phyloP scores from a whole-genome alignment of 2,113 vertebrate genomes.

The Chlamydotis undulata region DNA sequence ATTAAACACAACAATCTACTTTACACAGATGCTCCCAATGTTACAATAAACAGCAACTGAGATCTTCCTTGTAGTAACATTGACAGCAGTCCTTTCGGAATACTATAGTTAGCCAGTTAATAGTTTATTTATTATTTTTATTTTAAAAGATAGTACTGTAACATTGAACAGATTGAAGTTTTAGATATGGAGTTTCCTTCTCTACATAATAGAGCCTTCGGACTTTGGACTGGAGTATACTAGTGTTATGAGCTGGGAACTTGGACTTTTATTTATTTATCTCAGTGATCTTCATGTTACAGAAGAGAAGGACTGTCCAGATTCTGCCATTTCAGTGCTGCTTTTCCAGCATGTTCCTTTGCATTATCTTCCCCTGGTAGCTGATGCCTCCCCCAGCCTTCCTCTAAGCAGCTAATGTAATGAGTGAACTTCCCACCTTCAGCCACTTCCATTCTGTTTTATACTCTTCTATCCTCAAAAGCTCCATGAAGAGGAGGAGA shows the following conservation, averaged over 20 bases:
- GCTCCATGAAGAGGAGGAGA: background rate
- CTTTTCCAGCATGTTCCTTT: background rate
- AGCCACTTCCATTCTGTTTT: background rate
- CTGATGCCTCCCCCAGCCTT: background rate
- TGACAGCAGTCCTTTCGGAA: background rate
- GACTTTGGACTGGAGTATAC: background rate
- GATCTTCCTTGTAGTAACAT: background rate
- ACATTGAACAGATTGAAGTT: background rate
- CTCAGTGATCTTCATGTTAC: background rate
- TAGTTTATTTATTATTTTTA: background rate
- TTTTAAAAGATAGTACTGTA: background rate
- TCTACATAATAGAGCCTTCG: background rate
- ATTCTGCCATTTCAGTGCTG: background rate
- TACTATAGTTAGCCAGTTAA: background rate
- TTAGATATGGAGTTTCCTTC: fast-evolving
- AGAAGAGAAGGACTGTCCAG: background rate
- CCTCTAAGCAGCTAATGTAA: background rate
- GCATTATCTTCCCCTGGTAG: background rate
- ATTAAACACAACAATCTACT: background rate
- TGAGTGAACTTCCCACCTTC: background rate
- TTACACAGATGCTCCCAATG: background rate
- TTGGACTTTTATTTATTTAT: background rate
- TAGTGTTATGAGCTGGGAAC: background rate
- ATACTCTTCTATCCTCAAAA: background rate
- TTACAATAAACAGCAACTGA: background rate